Conservation (phyloP, 1,140 invertebrate species). For the Chelonus insularis region DNA sequence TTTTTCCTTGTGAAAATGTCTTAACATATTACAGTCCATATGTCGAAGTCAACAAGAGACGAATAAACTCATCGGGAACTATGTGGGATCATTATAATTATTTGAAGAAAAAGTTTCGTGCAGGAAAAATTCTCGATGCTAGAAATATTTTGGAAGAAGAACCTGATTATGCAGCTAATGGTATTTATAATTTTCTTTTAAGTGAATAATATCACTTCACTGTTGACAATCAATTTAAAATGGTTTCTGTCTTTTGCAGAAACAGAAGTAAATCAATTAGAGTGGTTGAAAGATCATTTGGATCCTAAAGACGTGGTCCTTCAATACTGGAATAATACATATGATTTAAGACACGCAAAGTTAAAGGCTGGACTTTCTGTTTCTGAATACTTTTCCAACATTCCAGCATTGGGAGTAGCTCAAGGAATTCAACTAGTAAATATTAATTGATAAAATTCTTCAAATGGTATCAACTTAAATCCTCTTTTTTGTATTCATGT, state of each 20-base stretch:
- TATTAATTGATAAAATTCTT: too few relatives aligned
- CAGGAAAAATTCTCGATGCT: not conserved
- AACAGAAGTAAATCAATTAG: not conserved
- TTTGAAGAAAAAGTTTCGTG: not conserved
- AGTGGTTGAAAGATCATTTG: not conserved
- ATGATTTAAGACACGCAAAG: not conserved
- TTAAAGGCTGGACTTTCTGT: not conserved
- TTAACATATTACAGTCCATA: not conserved
- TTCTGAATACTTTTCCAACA: not conserved
- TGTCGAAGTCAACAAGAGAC: not conserved
- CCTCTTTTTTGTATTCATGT: too few relatives aligned
- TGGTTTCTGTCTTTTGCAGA: not conserved
- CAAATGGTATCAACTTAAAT: too few relatives aligned
- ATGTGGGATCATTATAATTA: not conserved
- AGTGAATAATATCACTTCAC: not conserved
- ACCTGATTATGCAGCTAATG: not conserved
- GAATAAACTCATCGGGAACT: not conserved
- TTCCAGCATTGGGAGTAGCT: not conserved
- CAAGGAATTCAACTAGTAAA: not conserved
- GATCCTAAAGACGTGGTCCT: not conserved
- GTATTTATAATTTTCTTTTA: not conserved
- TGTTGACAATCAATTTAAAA: not conserved
- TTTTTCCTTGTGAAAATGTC: not conserved
- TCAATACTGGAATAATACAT: not conserved
- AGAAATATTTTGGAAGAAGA: not conserved